Evolutionary conservation across 2,113 vertebrate genomes (phyloP), one percentile per base, ranked within the genome.

Genomic region (Erythrolamprus reginae): DNA sequence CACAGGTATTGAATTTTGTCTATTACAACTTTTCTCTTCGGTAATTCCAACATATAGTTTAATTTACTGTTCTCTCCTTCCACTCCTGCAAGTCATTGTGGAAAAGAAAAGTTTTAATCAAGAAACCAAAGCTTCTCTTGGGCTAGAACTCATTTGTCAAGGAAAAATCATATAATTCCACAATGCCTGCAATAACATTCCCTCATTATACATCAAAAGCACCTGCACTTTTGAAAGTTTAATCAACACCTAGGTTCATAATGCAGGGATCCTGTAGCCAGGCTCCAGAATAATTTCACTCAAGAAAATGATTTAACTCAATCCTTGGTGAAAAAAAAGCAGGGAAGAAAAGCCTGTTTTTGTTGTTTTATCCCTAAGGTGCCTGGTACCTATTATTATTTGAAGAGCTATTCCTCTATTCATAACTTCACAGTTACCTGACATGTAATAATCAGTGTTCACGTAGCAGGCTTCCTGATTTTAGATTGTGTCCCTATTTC

Each of bases 161-260:
- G n/a, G 48, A 82, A 84, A 77, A 89, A 87, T 90, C 82, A 90
- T 23, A 90, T 88, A n/a, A 87, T 84, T 83, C 84, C 55, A 53
- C 24, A 33, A 70, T 84, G 48, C 84, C 58, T 89, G 88, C 1
- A 84, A 2, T 92, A 90, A 53, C 51, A 86, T 87, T 38, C 84
- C 48, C 82, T 86, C 84, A 5, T 82, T 8, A 17, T 21, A 86
- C 47, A 38, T 50, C 89, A 70, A 85, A 92, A 50, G 50, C 3
- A 0, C n/a, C 77, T 0, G 0, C 4, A 19, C 38, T 92, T 90
- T 58, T 89, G 91, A 89, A 70, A 82, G 83, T 89, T 92, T 88
- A 91, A 82, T 38, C 88, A 84, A 52, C 88, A 26, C 52, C 58
- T 0, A 0, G 2, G 56, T 47, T 82, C 48, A 0, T 0, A 82